Base-by-base conservation (phyloP, 2,797 vertebrate genomes). In the Sebastes flavidus region DNA sequence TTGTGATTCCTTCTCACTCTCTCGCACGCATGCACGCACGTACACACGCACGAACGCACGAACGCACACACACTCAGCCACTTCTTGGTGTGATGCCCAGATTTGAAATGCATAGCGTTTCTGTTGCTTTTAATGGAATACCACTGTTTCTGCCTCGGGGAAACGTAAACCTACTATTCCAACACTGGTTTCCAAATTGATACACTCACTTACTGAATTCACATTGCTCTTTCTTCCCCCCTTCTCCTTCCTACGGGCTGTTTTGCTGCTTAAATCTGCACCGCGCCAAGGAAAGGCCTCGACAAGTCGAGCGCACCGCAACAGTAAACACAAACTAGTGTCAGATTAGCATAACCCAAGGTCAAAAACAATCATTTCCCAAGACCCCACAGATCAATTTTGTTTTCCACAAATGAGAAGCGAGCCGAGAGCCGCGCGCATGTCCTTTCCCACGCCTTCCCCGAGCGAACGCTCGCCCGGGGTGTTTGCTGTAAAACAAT, bases 81-180 rank as follows among this genome's bases (percentile, higher is more conserved):
- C 38, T 65, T 80, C 73, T 81, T 90, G 72, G 88, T 88, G 87
- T 69, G 76, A 71, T 36, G 77, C 82, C 78, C 80, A 83, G 89
- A 88, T 92, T 91, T 90, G 84, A 92, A 91, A 93, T 90, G 86
- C 90, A 91, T 87, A 65, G 83, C 25, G 75, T 85, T 84, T 75
- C 87, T 91, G 90, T 85, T 88, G 86, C 87, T 90, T 89, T 88
- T 91, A 93, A 92, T 92, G 91, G 90, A 88, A 88, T 67, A 81
- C 77, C 87, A 87, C 80, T 85, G 85, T 79, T 87, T 87, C 81
- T 66, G 82, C 89, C 91, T 87, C 81, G 0, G 69, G 91, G 89
- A 78, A 87, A 84, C 87, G 29, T 91, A 84, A 83, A 83, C 59
- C 78, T 66, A 65, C 86, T 55, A 81, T 80, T 89, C 72, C 84